These are phyloP conservation scores for cattle (Bos taurus) DNA, from an alignment of 2,113 vertebrate species.

Conservation along the genomic window DNA sequence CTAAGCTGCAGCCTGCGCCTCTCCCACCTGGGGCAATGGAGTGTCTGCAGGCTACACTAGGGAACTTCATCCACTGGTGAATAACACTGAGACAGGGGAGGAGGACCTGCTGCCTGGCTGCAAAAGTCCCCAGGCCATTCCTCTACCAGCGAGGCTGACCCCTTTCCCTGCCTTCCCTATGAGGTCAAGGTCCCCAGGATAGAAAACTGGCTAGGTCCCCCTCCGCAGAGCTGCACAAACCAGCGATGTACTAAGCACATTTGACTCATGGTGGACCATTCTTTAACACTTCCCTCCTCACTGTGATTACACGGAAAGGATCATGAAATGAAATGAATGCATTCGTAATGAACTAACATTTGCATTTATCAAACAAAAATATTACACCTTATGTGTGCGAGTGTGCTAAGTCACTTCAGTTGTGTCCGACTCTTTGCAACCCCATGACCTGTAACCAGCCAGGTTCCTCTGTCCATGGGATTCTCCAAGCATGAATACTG, in stretches of 20 bases:
- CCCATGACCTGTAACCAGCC: background rate
- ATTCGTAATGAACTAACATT: background rate
- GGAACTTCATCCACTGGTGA: background rate
- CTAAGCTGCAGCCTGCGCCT: background rate
- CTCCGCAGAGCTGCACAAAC: background rate
- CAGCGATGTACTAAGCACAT: background rate
- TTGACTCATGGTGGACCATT: background rate
- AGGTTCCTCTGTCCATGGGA: background rate
- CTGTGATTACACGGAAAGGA: background rate
- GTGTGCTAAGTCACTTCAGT: background rate
- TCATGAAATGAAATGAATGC: background rate
- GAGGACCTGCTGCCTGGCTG: too few species aligned
- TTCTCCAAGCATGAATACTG: background rate
- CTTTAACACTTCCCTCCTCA: background rate
- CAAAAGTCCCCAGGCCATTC: background rate
- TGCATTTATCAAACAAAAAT: slow-evolving; percentile 4
- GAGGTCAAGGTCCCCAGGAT: background rate
- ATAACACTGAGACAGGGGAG: background rate
- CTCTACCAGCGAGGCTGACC: background rate
- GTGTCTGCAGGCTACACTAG: background rate
- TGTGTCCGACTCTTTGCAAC: background rate
- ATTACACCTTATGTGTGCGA: background rate
- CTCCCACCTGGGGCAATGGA: background rate
- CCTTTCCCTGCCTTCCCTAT: background rate
- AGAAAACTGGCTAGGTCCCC: background rate